Conservation (phyloP, 2,888 invertebrate species). For the Drosophila monieri region DNA sequence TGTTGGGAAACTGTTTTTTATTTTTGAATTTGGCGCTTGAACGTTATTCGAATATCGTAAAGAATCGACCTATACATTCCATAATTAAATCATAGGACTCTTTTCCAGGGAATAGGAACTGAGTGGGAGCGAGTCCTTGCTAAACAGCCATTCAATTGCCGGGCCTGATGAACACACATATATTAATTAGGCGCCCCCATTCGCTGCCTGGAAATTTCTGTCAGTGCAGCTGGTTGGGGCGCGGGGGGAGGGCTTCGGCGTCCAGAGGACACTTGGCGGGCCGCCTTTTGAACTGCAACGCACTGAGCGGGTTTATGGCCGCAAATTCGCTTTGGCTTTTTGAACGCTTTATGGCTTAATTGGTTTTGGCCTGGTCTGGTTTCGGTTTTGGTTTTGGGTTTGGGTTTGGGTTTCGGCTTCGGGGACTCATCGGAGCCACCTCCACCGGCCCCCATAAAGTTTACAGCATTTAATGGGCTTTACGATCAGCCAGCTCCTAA, state of each 20-base stretch:
- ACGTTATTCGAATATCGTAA: not conserved
- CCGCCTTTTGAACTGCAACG: slow-evolving; percentile 58
- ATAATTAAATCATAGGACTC: not conserved
- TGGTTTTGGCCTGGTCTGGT: slow-evolving; percentile 40
- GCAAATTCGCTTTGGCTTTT: slow-evolving; percentile 77
- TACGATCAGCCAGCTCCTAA: slow-evolving; percentile 63
- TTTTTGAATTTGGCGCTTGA: not conserved
- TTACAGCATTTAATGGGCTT: slow-evolving; percentile 82
- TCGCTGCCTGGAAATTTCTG: slow-evolving; percentile 10
- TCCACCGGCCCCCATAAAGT: slow-evolving; percentile 49
- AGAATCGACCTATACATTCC: not conserved
- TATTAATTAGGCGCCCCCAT: not conserved
- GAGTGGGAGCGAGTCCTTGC: no score
- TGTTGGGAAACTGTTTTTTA: not conserved
- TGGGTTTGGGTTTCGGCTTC: not conserved
- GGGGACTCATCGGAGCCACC: slow-evolving; percentile 42
- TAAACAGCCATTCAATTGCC: no score
- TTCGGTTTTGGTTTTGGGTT: not conserved
- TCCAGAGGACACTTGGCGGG: slow-evolving; percentile 18
- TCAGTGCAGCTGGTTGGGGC: slow-evolving; percentile 6
- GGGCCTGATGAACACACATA: not conserved
- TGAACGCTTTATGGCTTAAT: slow-evolving; percentile 78
- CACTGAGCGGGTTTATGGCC: slow-evolving; percentile 63
- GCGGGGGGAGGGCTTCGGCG: not conserved
- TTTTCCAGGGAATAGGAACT: not conserved